Evolutionary conservation across 1,140 invertebrate genomes (phyloP).

Genomic region (Magallana ariakensis): DNA sequence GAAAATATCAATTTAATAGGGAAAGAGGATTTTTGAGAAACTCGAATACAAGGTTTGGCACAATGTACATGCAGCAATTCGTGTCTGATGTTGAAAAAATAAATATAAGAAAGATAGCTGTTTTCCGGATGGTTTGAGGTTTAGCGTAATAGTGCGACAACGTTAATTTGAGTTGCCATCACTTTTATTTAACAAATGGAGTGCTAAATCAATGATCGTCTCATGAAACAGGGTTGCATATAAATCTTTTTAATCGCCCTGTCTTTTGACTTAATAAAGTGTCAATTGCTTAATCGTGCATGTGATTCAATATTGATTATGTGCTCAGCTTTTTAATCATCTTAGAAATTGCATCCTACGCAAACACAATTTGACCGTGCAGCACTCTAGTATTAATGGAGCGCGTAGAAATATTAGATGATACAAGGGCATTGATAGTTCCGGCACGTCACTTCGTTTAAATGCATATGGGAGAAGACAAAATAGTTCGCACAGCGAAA

Average conservation of each 20-base stretch:
- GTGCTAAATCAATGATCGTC: background rate
- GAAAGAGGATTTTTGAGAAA: no score
- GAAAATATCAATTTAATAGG: no score
- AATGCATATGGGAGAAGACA: background rate
- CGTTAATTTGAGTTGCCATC: no score
- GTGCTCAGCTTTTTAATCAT: conserved; percentile 9
- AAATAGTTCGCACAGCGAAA: background rate
- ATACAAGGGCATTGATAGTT: background rate
- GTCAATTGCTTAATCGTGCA: conserved; percentile 29
- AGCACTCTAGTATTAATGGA: background rate
- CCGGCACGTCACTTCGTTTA: background rate
- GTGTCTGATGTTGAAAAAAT: no score
- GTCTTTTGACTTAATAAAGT: conserved; percentile 22
- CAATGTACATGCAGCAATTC: no score
- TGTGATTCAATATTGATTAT: conserved; percentile 37
- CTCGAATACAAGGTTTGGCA: no score
- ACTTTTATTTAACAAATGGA: no score
- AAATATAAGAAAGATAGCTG: no score
- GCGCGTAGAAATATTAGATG: background rate
- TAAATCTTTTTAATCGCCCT: conserved; percentile 16
- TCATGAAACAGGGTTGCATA: background rate
- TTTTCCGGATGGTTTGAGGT: no score
- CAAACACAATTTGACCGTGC: background rate
- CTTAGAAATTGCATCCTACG: background rate
- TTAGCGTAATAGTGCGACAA: no score